Conservation (phyloP, 2,888 invertebrate species). For the Timandra comae region DNA sequence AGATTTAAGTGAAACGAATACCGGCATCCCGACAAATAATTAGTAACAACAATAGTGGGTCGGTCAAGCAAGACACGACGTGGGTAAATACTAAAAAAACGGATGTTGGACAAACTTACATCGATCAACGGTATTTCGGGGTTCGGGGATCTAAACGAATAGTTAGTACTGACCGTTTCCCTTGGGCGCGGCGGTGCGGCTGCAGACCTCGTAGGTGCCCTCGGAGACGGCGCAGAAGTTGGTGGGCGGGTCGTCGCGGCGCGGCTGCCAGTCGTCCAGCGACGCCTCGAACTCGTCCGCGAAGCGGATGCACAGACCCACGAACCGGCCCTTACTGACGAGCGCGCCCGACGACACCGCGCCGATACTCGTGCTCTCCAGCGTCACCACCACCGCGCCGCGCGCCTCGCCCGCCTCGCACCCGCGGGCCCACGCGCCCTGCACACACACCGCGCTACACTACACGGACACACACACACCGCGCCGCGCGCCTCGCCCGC, state of each 20-base stretch:
- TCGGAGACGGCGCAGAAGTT: slow-evolving; percentile 98
- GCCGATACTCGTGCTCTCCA: slow-evolving; percentile 95
- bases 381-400: slow-evolving; percentile 95
- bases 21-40: no score
- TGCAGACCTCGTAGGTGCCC: slow-evolving; percentile 98
- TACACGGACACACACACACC: no score
- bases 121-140: no score
- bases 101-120: not conserved
- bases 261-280: slow-evolving; percentile 98
- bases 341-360: slow-evolving; percentile 97
- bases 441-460: not conserved
- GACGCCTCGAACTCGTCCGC: slow-evolving; percentile 98
- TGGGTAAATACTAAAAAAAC: not conserved
- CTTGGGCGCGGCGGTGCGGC: slow-evolving; percentile 92
- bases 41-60: no score
- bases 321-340: slow-evolving; percentile 87
- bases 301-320: slow-evolving; percentile 94
- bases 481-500: no score
- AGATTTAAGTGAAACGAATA: no score
- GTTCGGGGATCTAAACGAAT: no score
- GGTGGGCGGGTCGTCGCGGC: slow-evolving; percentile 87
- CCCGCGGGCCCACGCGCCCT: slow-evolving; percentile 29
- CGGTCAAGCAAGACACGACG: no score
- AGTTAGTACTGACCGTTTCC: slow-evolving; percentile 77
- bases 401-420: slow-evolving; percentile 79